Evolutionary conservation across 2,888 invertebrate species (phyloP).

Genomic region (Isotomurus palustris): DNA sequence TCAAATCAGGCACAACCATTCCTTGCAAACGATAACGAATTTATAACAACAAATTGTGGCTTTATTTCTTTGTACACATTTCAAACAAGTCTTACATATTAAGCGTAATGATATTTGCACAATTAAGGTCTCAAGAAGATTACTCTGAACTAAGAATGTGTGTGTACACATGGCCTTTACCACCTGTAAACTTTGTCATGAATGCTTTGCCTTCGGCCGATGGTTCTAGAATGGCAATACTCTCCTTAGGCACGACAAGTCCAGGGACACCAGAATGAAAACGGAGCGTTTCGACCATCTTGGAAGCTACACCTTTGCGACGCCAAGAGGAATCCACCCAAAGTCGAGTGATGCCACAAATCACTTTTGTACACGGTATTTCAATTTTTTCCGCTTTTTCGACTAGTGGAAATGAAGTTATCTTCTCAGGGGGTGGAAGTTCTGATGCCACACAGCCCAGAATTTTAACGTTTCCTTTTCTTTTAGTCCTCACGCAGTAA

Average conservation of each 20-base stretch:
- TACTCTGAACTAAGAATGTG: too few relatives aligned
- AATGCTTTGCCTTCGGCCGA: conserved; percentile 38
- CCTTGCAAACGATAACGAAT: too few relatives aligned
- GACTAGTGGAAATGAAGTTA: background rate
- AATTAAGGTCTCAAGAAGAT: too few relatives aligned
- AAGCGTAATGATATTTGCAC: too few relatives aligned
- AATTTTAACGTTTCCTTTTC: conserved; percentile 37
- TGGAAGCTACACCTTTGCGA: conserved; percentile 30
- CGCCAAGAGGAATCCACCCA: conserved; percentile 42
- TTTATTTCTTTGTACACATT: too few relatives aligned
- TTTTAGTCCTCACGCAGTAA: conserved; percentile 33
- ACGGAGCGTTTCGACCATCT: conserved; percentile 33
- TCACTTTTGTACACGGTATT: background rate
- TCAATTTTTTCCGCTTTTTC: conserved; percentile 6
- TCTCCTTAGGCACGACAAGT: conserved; percentile 29
- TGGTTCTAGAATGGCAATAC: conserved; percentile 43
- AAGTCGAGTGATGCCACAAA: conserved; percentile 33
- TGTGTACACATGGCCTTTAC: conserved; percentile 25
- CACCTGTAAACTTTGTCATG: conserved; percentile 30
- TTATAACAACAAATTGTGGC: too few relatives aligned
- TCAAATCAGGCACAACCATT: too few relatives aligned
- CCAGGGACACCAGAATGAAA: conserved; percentile 33
- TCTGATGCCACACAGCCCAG: conserved; percentile 39
- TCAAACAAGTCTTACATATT: too few relatives aligned
- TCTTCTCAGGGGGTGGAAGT: conserved; percentile 5